Conservation (phyloP, 2,888 invertebrate species). For the Blomia tropicalis region DNA sequence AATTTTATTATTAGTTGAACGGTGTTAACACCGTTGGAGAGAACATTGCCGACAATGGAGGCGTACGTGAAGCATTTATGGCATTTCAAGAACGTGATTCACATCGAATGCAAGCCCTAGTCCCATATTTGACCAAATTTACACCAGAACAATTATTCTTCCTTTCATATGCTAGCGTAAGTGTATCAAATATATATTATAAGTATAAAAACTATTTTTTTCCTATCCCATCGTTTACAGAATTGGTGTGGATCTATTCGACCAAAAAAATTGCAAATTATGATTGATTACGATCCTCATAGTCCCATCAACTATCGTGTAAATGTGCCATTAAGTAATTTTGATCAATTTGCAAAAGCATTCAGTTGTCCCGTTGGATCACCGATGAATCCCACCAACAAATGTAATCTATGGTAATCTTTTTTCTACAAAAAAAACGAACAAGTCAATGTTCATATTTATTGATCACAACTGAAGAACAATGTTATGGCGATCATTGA, state of each 20-base stretch:
- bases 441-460: too few species aligned
- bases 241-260: conserved; percentile 56
- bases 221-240: conserved; percentile 24
- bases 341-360: conserved; percentile 27
- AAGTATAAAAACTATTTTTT: neutral
- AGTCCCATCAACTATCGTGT: conserved; percentile 11
- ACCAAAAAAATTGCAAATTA: conserved; percentile 20
- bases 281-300: conserved; percentile 2
- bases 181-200: conserved; percentile 31
- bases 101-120: neutral
- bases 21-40: conserved; percentile 67
- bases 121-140: neutral
- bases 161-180: conserved; percentile 61
- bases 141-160: conserved; percentile 43
- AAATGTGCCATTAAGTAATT: conserved; percentile 25
- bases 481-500: too few species aligned
- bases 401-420: conserved; percentile 29
- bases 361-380: conserved; percentile 28
- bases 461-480: too few species aligned
- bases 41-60: conserved; percentile 81
- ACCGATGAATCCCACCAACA: conserved; percentile 30
- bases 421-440: too few species aligned
- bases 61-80: conserved; percentile 65
- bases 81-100: conserved; percentile 3
- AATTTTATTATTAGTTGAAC: conserved; percentile 42